Evolutionary conservation across 2,888 invertebrate genomes (phyloP), one percentile per base, ranked within the genome.

Genomic region (Apamea crenata): DNA sequence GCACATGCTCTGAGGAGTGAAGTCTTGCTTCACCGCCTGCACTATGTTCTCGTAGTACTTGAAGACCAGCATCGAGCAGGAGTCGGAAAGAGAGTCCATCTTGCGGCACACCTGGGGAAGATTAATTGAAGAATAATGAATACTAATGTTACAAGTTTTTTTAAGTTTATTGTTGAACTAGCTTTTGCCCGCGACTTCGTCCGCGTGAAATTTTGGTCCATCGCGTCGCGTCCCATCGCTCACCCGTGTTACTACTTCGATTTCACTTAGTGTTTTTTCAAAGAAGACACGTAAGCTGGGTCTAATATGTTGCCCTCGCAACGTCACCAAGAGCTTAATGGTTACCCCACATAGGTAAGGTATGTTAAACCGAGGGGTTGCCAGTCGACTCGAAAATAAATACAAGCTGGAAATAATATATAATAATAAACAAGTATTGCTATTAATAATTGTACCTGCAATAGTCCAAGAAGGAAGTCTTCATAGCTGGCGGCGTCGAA

Each of bases 1-100:
- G 91, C 99, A 99, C 74, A 99, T 95, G 83, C 97, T 97, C 32
- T 97, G 94, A 0, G 98, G 94, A 44, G 97, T 97, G 68, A 98
- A 95, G 90, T 98, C 97, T 70, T 97, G 94, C 88, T 97, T 95
- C 6, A 98, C 88, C 76, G 97, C 97, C 12, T 96, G 94, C 85
- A 98, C 97, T 80, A 99, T 98, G 69, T 97, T 97, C 90, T 98
- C 97, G 95, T 98, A 98, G 93, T 99, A 97, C 36, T 97, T 97
- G 81, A 98, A 96, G 53, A 98, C 97, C 25, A 98, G 97, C 92
- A 98, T 98, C 67, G 98, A 97, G 92, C 99, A 99, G 16, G 98
- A 98, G 94, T 99, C 99, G 0, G 98, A 98, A 68, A 98, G 97
- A 6, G 98, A 98, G 74, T 98, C 97, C 91, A 98, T 94, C 79